These are phyloP conservation scores for Varanus salvator DNA, from an alignment of 2,113 vertebrate genomes.

Conservation along the genomic window DNA sequence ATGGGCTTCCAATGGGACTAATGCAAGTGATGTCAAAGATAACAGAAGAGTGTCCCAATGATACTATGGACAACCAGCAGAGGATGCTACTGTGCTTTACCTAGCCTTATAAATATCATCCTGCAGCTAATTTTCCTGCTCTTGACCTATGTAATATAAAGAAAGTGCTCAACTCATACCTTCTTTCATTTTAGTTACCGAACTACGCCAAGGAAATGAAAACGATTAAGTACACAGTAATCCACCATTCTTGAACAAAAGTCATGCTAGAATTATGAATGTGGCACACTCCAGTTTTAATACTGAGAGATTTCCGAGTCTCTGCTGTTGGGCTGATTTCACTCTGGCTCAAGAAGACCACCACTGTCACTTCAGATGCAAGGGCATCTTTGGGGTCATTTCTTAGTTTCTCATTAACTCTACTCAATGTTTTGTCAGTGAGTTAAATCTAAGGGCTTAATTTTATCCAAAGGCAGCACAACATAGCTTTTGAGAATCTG, in stretches of 20 bases:
- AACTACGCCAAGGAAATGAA: conserved; percentile 22
- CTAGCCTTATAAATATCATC: conserved; percentile 47
- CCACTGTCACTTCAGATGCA: conserved; percentile 45
- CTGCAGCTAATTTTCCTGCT: conserved; percentile 57
- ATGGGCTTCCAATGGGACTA: conserved; percentile 37
- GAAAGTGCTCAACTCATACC: conserved; percentile 34
- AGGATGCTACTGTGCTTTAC: conserved; percentile 60
- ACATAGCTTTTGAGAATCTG: not conserved
- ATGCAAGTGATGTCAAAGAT: conserved; percentile 40
- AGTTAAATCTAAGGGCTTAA: conserved; percentile 14
- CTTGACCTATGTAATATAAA: conserved; percentile 8
- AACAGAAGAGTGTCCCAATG: conserved; percentile 55
- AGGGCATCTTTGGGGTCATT: conserved; percentile 5
- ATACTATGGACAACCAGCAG: conserved; percentile 60
- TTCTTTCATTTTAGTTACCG: conserved; percentile 52
- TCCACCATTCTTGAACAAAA: conserved; percentile 12
- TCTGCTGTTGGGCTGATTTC: conserved; percentile 30
- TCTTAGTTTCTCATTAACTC: conserved; percentile 16
- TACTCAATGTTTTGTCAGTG: conserved; percentile 34
- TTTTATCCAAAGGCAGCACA: not conserved
- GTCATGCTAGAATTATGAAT: conserved; percentile 13
- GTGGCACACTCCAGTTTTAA: not conserved
- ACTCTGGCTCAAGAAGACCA: conserved; percentile 26
- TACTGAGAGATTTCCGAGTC: conserved; percentile 42
- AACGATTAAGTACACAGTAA: conserved; percentile 40